Conservation (phyloP, 2,113 vertebrate species). For the Mirza zaza region DNA sequence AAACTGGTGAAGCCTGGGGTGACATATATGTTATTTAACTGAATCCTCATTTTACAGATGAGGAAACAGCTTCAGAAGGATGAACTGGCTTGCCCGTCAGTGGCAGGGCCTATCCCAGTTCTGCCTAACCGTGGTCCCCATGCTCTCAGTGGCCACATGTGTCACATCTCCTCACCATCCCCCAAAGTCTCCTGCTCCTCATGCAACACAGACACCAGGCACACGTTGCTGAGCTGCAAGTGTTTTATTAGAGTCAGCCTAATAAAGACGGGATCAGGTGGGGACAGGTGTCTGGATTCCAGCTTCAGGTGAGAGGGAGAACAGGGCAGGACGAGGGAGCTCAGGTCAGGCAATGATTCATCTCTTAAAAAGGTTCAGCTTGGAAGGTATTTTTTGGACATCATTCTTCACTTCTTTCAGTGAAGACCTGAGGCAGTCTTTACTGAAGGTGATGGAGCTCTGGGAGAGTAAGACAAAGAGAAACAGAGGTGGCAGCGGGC, state of each 20-base stretch:
- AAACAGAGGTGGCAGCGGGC: not conserved
- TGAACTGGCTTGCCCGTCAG: not conserved
- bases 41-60: not conserved
- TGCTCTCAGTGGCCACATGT: not conserved
- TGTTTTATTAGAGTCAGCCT: not conserved
- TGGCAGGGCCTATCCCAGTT: not conserved
- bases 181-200: not conserved
- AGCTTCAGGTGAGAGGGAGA: not conserved
- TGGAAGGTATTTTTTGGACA: rapidly evolving
- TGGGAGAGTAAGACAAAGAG: not conserved
- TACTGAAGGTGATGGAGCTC: rapidly evolving
- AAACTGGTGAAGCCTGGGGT: too few species aligned
- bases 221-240: not conserved
- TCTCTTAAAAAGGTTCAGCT: not conserved
- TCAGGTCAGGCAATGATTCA: not conserved
- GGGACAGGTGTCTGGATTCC: not conserved
- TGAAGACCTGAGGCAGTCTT: rapidly evolving
- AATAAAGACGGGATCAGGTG: not conserved
- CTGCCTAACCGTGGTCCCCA: not conserved
- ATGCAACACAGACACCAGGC: not conserved
- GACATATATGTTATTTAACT: not conserved
- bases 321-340: not conserved
- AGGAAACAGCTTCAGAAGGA: not conserved
- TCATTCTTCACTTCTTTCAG: rapidly evolving
- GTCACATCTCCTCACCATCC: not conserved